phyloP scores from a whole-genome alignment of 2,113 vertebrate species.

The Aepyceros melampus region DNA sequence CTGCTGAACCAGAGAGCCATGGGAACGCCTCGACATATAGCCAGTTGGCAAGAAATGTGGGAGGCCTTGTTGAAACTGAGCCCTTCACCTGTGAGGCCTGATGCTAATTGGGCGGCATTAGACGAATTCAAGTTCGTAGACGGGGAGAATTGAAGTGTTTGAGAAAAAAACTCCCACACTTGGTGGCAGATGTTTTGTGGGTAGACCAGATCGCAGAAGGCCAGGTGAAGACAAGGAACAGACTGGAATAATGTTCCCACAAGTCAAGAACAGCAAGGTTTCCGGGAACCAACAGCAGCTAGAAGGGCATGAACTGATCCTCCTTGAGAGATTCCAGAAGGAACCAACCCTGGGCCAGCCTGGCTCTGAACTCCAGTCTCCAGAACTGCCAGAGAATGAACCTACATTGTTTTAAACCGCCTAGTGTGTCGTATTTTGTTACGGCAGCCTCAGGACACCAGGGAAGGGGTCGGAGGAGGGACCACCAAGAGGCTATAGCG shows the following conservation, averaged over 20 bases:
- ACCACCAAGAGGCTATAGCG: background rate
- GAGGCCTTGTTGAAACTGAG: background rate
- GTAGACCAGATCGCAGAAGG: background rate
- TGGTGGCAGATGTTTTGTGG: background rate
- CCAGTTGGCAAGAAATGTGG: background rate
- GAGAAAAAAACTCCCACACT: background rate
- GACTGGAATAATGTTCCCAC: background rate
- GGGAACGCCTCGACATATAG: background rate
- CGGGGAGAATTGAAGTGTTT: background rate
- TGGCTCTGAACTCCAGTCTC: background rate
- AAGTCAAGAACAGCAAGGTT: background rate
- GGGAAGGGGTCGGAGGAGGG: background rate
- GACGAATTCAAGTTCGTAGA: background rate
- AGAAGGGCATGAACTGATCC: background rate
- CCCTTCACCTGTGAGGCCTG: background rate
- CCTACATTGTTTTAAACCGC: background rate
- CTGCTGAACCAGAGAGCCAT: background rate
- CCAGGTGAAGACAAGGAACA: background rate
- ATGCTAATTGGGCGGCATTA: background rate
- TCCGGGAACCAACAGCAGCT: background rate
- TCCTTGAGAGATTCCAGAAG: background rate
- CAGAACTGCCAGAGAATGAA: background rate
- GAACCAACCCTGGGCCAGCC: background rate
- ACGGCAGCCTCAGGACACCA: background rate
- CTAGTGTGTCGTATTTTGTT: background rate